These are phyloP conservation scores for Scrobipalpa atriplicella DNA, from an alignment of 2,888 invertebrate species.

Conservation along the genomic window DNA sequence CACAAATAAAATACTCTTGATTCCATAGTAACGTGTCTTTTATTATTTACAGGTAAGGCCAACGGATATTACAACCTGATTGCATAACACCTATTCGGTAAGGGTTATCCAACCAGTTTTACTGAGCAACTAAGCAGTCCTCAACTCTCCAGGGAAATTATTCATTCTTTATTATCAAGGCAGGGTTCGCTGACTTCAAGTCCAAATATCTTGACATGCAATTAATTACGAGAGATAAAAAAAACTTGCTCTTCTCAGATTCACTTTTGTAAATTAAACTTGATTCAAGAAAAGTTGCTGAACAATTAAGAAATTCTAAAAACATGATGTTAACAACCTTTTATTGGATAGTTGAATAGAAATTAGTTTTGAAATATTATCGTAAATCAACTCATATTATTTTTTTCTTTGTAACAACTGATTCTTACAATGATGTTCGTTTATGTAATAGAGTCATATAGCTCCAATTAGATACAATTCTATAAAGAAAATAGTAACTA, in stretches of 20 bases:
- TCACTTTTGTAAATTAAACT: not conserved
- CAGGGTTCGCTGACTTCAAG: not conserved
- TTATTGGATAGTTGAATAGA: not conserved
- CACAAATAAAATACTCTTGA: too few relatives aligned
- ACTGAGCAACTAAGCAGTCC: not conserved
- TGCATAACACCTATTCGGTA: not conserved
- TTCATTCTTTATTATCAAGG: conserved; percentile 3
- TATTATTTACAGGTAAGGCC: not conserved
- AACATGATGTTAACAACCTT: not conserved
- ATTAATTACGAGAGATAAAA: conserved; percentile 1
- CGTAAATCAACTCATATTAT: too few relatives aligned
- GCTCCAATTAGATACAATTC: too few relatives aligned
- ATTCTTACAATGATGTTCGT: too few relatives aligned
- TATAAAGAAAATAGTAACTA: too few relatives aligned
- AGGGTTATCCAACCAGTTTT: not conserved
- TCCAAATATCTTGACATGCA: not conserved
- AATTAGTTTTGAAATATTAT: not conserved
- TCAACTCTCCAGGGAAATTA: not conserved
- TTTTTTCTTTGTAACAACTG: too few relatives aligned
- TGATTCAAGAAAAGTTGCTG: not conserved
- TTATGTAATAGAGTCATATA: too few relatives aligned
- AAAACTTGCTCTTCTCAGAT: conserved; percentile 24
- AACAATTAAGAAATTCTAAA: not conserved
- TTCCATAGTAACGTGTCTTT: not conserved
- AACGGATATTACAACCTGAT: not conserved